Base-by-base conservation (phyloP, 2,888 invertebrate species). In the Napeogenes inachia region DNA sequence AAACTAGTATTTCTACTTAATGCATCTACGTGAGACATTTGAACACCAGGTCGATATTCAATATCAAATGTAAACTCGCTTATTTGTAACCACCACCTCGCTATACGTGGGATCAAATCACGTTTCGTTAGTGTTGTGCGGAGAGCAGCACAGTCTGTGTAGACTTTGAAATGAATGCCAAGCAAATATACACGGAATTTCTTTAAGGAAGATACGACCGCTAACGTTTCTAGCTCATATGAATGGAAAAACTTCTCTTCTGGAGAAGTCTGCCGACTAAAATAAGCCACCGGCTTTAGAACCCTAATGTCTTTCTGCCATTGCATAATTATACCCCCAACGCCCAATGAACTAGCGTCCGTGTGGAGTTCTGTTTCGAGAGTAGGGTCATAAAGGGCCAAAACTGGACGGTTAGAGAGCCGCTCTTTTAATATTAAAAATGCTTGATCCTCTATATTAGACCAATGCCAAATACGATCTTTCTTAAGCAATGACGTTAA, bases 271-370 rank as follows among this genome's bases (percentile, higher is more conserved):
- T 70, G 68, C 5, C 71, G 35, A 56, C 71, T 73, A 55, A 65
- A 73, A 46, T 70, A 72, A 4, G 71, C 68, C 5, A 73, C 67
- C 0, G 72, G 71, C 4, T 68, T 67, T 4, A 71, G 55, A 4
- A 21, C 13, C 13, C 56, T 55, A 13, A 62, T 33, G 32, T 66
- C 45, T 3, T 45, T 53, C 8, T 35, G 35, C 35, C 35, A 35
- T 35, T 35, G 4, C 35, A 35, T 35, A 35, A 35, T 35, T 35
- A 35, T 71, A 3, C 73, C 72, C n/a, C 76, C 78, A 54, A 74
- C 68, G 0, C 79, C n/a, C n/a, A n/a, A n/a, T n/a, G n/a, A n/a
- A n/a, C 74, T 75, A 4, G 76, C 76, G 66, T 79, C 77, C 3
- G 75, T 75, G 60, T 80, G 78, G 5, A 79, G 56, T 64, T 79